Evolutionary conservation across 2,797 vertebrate species (phyloP).

Genomic region (Petrocephalus schoutedeni): DNA sequence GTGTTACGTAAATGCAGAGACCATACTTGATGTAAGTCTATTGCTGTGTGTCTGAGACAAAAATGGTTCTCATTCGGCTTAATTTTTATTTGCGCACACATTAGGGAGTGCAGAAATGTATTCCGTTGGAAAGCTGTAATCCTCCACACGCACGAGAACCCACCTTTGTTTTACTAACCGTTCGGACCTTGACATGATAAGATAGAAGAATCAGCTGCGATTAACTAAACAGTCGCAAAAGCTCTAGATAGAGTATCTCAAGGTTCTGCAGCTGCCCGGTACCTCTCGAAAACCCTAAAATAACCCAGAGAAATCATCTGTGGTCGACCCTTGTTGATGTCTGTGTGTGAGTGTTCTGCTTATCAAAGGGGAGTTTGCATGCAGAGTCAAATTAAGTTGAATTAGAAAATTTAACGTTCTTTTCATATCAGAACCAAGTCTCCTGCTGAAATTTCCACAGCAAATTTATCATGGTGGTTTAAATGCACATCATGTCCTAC

Average conservation of each 20-base stretch:
- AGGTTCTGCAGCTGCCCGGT: background rate
- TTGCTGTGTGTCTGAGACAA: too few species aligned
- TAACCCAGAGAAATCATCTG: background rate
- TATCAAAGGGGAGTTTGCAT: background rate
- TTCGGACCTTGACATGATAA: background rate
- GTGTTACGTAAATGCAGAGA: too few species aligned
- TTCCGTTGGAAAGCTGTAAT: too few species aligned
- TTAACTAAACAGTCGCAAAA: background rate
- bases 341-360: background rate
- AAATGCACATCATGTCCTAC: background rate
- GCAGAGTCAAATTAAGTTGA: background rate
- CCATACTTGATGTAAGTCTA: too few species aligned
- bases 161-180: background rate
- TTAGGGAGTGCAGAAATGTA: too few species aligned
- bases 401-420: background rate
- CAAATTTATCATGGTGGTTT: background rate
- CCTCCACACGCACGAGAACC: too few species aligned
- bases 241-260: background rate
- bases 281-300: background rate
- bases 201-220: background rate
- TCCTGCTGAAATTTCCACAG: background rate
- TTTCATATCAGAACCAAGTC: background rate
- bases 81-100: too few species aligned
- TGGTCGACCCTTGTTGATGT: too few species aligned
- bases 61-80: too few species aligned